Evolutionary conservation across 1,140 invertebrate species (phyloP).

Genomic region (Meloidogyne hapla): DNA sequence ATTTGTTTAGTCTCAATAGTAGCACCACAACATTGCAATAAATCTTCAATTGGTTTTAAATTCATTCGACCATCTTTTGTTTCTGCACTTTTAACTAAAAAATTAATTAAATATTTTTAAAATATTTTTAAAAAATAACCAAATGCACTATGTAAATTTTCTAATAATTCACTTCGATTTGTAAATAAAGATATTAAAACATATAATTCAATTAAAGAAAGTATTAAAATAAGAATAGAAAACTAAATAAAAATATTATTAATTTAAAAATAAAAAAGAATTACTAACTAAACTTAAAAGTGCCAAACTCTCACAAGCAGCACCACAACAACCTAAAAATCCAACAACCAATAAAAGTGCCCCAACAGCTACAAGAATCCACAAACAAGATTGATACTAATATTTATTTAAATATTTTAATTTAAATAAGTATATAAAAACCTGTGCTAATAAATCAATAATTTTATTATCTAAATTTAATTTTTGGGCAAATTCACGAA

Average conservation of each 20-base stretch:
- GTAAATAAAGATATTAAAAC: constrained; percentile 52
- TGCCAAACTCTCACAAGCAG: constrained; percentile 53
- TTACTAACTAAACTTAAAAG: constrained; percentile 51
- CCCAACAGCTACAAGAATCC: constrained; percentile 55
- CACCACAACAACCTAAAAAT: constrained; percentile 63
- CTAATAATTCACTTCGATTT: constrained; percentile 44
- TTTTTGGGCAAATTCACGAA: constrained; percentile 51
- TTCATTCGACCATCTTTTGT: constrained; percentile 47
- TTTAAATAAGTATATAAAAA: constrained; percentile 33
- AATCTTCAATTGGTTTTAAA: constrained; percentile 52
- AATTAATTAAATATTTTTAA: background rate
- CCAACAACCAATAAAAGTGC: constrained; percentile 59
- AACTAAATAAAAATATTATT: constrained; percentile 48
- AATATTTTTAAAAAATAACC: too few relatives aligned
- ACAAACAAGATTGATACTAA: background rate
- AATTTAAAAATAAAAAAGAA: background rate
- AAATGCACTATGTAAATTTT: constrained; percentile 42
- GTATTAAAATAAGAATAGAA: constrained; percentile 55
- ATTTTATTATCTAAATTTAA: constrained; percentile 30
- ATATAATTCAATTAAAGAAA: constrained; percentile 55
- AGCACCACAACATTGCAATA: constrained; percentile 61
- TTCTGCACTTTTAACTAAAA: constrained; percentile 39
- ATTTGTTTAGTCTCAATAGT: constrained; percentile 42
- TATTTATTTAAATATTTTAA: constrained; percentile 15
- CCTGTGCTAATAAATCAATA: constrained; percentile 53